Percentiles rank a stretch among this genome's conserved stretches.
Evolutionary conservation across 2,113 vertebrate species (phyloP).

Genomic region (Clarias batrachus): DNA sequence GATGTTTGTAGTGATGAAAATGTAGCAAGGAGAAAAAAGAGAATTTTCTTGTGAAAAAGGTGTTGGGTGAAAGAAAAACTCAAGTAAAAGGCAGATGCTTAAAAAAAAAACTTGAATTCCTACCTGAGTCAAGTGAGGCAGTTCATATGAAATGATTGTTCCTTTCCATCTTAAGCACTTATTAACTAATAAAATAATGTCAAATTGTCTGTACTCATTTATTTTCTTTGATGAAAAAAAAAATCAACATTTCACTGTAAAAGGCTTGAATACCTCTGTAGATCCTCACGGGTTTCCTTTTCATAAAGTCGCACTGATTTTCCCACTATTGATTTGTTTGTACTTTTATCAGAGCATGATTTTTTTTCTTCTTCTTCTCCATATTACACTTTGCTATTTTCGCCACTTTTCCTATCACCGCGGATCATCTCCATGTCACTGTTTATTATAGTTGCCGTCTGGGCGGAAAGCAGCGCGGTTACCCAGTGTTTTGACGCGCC

Average conservation of each 20-base stretch:
- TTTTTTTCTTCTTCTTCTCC: too few species aligned
- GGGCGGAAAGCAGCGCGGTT: background rate
- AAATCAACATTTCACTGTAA: background rate
- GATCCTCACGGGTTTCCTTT: background rate
- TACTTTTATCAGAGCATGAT: background rate
- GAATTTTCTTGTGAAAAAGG: background rate
- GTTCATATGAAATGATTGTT: conserved; percentile 10
- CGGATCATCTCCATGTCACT: background rate
- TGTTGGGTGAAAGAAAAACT: background rate
- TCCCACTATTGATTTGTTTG: background rate
- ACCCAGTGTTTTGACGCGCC: background rate
- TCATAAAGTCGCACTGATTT: background rate
- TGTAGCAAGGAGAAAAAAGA: background rate
- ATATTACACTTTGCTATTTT: background rate
- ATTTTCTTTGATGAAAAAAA: background rate
- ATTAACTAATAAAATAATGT: background rate
- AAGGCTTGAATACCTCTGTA: background rate
- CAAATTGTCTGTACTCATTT: background rate
- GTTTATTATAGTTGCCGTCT: background rate
- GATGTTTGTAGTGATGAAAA: background rate
- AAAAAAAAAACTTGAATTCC: background rate
- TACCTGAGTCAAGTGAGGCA: background rate
- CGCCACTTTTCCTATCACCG: background rate
- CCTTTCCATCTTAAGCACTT: background rate
- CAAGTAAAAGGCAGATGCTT: background rate